phyloP scores from a whole-genome alignment of 2,797 vertebrate genomes.

The Sebastes trivittatus region DNA sequence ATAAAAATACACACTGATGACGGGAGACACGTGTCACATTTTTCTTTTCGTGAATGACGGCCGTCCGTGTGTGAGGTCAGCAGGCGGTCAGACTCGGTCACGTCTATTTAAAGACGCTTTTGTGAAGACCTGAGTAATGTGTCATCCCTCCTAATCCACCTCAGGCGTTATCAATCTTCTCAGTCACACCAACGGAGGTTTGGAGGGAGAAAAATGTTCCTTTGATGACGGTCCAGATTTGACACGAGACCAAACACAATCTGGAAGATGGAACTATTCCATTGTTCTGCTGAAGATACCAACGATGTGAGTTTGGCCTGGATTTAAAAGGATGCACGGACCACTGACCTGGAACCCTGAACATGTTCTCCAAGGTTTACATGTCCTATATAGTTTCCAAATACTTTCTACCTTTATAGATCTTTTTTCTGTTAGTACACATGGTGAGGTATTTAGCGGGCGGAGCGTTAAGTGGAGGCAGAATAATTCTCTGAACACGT shows the following conservation, averaged over 20 bases:
- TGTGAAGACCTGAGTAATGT: slow-evolving; percentile 8
- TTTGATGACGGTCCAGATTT: slow-evolving; percentile 47
- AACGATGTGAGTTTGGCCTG: not conserved
- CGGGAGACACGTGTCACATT: not conserved
- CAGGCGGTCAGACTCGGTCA: slow-evolving; percentile 11
- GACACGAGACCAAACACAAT: slow-evolving; percentile 37
- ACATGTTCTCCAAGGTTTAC: not conserved
- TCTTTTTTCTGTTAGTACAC: too few species aligned
- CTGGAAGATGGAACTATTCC: not conserved
- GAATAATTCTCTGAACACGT: too few species aligned
- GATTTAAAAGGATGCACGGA: not conserved
- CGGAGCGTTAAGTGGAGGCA: too few species aligned
- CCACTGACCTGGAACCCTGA: not conserved
- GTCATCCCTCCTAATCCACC: slow-evolving; percentile 56
- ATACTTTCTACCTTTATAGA: too few species aligned
- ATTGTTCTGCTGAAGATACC: not conserved
- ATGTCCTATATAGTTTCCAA: too few species aligned
- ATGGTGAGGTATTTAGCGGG: too few species aligned
- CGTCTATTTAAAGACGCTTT: slow-evolving; percentile 45
- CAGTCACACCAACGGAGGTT: slow-evolving; percentile 35
- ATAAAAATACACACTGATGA: not conserved
- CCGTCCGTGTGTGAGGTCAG: slow-evolving; percentile 11
- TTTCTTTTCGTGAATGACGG: not conserved
- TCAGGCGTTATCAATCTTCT: slow-evolving; percentile 61
- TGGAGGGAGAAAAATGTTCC: not conserved